Evolutionary conservation across 1,140 invertebrate genomes (phyloP), one percentile per base, ranked within the genome.

Genomic region (Trichonephila inaurata): DNA sequence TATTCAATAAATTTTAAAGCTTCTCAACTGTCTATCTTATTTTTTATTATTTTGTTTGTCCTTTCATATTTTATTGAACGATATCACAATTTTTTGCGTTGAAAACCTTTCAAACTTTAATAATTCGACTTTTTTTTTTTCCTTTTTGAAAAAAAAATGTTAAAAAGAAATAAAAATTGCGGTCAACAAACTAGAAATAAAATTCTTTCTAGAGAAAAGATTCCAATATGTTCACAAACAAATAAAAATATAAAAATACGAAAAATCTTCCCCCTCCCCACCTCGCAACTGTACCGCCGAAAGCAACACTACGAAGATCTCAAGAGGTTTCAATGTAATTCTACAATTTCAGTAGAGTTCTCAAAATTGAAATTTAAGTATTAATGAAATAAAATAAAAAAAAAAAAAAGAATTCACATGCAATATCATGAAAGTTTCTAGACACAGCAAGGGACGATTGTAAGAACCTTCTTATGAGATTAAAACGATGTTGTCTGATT

Each of bases 341-440:
- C 28, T 77, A 33, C 16, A 77, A 77, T 77, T 77, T 77, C 33
- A 77, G 2, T 18, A 5, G 28, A 77, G 28, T 77, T 77, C 6
- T 77, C 28, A 64, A 44, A 89, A 89, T 89, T 89, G 87, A 89
- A 72, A 89, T 89, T 89, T 89, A 89, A 89, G 87, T 72, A 89
- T 89, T 89, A 89, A 72, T 89, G 62, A 33, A 18, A 88, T 40
- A 88, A 88, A 21, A 18, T 12, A 33, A 5, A 44, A 88, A 88
- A 21, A 18, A 4, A 33, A 5, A 44, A 83, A 16, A 40, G 18
- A 12, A n/a, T 12, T 21, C 44, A 7, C 19, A 1, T 21, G 44
- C 28, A 19, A 19, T 58, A 12, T 28, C 28, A 77, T 33, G 28
- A 18, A 19, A 77, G 72, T 77, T 77, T 19, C 3, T 4, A 6